Conservation (phyloP, 1,140 invertebrate species). For the Sitobion miscanthi region DNA sequence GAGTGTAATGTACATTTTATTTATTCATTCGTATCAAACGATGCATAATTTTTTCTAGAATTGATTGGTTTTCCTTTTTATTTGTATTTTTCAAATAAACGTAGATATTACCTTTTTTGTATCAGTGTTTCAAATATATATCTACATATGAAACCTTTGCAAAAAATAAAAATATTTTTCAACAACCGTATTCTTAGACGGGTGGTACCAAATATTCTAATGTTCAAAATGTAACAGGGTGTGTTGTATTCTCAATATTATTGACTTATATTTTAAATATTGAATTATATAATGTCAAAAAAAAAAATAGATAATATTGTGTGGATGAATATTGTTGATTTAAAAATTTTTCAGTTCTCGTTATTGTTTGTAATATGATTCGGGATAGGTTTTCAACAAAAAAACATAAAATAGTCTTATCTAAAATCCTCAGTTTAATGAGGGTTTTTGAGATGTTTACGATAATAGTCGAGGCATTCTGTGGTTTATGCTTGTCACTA, state of each 20-base stretch:
- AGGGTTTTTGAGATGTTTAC: constrained; percentile 37
- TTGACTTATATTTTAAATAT: neutral
- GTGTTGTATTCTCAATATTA: neutral
- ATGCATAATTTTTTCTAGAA: neutral
- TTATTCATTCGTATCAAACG: too few species aligned
- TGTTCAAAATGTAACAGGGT: neutral
- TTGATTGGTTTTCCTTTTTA: neutral
- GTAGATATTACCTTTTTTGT: neutral
- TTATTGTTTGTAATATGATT: neutral
- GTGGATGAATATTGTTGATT: neutral
- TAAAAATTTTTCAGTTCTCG: neutral
- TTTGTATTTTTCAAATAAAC: neutral
- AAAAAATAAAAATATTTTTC: neutral
- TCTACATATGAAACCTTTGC: neutral
- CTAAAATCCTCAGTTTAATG: constrained; percentile 26
- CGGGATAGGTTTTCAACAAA: neutral
- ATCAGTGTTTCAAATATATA: neutral
- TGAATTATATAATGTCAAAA: neutral
- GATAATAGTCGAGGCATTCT: neutral
- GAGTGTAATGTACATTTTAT: too few species aligned
- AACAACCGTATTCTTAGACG: neutral
- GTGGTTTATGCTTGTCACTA: constrained; percentile 33
- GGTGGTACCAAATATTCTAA: neutral
- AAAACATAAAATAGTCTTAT: constrained; percentile 14
- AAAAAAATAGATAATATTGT: neutral